Evolutionary conservation across 2,888 invertebrate species (phyloP).

Genomic region (Conomelus anceps): DNA sequence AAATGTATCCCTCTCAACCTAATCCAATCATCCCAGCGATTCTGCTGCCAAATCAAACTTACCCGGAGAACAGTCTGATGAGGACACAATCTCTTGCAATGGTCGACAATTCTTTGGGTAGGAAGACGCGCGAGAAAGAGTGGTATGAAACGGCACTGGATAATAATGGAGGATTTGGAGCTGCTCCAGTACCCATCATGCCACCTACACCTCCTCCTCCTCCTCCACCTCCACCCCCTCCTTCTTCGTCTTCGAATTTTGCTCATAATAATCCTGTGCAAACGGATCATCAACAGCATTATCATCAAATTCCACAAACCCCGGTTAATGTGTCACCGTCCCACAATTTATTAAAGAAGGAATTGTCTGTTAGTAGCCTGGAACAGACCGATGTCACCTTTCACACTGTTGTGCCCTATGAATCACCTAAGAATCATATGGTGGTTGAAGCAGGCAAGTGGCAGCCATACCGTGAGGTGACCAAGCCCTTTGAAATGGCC

Average conservation of each 20-base stretch:
- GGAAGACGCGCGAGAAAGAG: constrained; percentile 49
- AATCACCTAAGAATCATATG: constrained; percentile 75
- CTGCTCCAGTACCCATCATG: constrained; percentile 41
- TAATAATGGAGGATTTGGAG: constrained; percentile 33
- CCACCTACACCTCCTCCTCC: constrained; percentile 11
- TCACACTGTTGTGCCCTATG: constrained; percentile 49
- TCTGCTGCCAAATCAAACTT: constrained; percentile 41
- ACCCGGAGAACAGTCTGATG: constrained; percentile 43
- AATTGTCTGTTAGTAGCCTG: not conserved
- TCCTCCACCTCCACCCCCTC: constrained; percentile 2
- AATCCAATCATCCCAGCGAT: constrained; percentile 25
- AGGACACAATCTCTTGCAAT: constrained; percentile 55
- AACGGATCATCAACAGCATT: not conserved
- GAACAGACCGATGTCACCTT: constrained; percentile 11
- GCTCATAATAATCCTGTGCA: not conserved
- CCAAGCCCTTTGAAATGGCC: constrained; percentile 95
- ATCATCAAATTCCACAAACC: not conserved
- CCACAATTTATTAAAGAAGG: not conserved
- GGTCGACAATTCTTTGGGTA: constrained; percentile 41
- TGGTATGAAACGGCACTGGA: constrained; percentile 65
- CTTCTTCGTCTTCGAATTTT: not conserved
- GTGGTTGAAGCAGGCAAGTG: constrained; percentile 82
- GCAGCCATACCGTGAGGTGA: constrained; percentile 86
- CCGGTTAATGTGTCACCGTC: not conserved
- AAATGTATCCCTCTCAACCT: not conserved